A percentile compares a stretch with the other conserved stretches of the same genome.
These are phyloP conservation scores for Reinhardtius hippoglossoides DNA, from an alignment of 2,113 vertebrate species.

Conservation along the genomic window DNA sequence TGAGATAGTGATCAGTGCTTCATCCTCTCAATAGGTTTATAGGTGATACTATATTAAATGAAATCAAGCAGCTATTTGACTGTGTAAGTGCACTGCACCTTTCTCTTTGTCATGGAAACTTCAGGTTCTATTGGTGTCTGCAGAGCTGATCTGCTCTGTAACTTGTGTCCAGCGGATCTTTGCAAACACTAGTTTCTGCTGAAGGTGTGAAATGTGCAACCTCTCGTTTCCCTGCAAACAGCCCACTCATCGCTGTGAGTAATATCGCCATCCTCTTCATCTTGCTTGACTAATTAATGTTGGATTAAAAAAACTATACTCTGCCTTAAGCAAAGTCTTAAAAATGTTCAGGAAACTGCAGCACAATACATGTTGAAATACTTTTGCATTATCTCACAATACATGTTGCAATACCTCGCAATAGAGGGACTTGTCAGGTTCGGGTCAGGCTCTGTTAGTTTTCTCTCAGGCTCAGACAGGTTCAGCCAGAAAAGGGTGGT, in stretches of 20 bases:
- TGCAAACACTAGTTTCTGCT: constrained; percentile 49
- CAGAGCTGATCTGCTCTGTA: background rate
- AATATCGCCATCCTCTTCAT: constrained; percentile 21
- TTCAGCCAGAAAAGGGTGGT: too few species aligned
- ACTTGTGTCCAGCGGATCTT: constrained; percentile 15
- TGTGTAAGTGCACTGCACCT: background rate
- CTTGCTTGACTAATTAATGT: constrained; percentile 14
- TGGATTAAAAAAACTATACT: constrained; percentile 8
- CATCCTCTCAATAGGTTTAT: constrained; percentile 4
- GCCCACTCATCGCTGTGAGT: constrained; percentile 24
- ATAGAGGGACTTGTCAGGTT: too few species aligned
- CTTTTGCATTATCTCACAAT: too few species aligned
- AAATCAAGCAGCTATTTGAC: background rate
- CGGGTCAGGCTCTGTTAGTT: too few species aligned
- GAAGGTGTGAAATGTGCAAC: constrained; percentile 56
- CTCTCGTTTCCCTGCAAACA: constrained; percentile 30
- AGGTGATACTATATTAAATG: background rate
- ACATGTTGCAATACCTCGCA: background rate
- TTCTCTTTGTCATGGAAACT: constrained; percentile 9
- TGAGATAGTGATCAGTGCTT: constrained; percentile 14
- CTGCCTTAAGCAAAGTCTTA: background rate
- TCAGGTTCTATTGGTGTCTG: constrained; percentile 8
- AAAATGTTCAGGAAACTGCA: background rate
- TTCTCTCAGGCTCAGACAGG: too few species aligned
- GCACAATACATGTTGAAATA: background rate